phyloP scores from a whole-genome alignment of 30 jellyfish, hydroid and myxozoan genomes.

The Pelagia noctiluca region DNA sequence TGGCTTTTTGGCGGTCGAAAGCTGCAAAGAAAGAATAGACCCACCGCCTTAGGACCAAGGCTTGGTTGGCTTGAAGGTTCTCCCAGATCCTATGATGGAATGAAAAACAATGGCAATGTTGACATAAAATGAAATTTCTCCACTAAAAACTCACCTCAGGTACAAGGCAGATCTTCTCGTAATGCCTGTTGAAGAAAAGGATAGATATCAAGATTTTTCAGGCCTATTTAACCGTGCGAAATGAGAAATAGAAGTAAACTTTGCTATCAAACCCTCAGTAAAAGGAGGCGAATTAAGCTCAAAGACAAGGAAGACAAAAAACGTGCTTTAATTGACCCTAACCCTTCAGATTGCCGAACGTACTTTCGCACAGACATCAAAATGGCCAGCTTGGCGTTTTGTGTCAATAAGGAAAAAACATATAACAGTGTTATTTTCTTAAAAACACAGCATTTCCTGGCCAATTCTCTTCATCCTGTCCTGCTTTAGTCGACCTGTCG shows the following conservation, averaged over 20 bases:
- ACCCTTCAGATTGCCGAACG: constrained; percentile 86
- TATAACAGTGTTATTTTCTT: constrained; percentile 16
- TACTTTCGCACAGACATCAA: constrained; percentile 90
- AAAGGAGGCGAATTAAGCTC: neutral
- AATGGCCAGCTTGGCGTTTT: constrained; percentile 87
- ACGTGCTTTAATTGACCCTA: constrained; percentile 54
- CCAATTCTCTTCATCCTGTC: constrained; percentile 38
- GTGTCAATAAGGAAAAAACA: constrained; percentile 56
- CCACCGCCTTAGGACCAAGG: too few relatives aligned
- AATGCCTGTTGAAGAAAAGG: constrained; percentile 44
- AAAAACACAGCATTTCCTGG: neutral
- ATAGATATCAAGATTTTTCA: too few relatives aligned
- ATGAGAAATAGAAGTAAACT: too few relatives aligned
- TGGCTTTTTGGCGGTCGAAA: too few relatives aligned
- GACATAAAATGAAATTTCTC: neutral
- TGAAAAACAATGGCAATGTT: neutral
- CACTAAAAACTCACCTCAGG: constrained; percentile 50
- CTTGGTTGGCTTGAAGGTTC: too few relatives aligned
- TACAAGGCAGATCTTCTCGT: constrained; percentile 68
- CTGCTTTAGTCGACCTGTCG: constrained; percentile 75
- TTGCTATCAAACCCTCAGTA: too few relatives aligned
- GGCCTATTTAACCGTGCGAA: too few relatives aligned
- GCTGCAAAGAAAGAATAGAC: too few relatives aligned
- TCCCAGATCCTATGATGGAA: too few relatives aligned
- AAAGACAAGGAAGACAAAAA: neutral